Evolutionary conservation across 2,888 invertebrate species (phyloP), one percentile per base, ranked within the genome.

Genomic region (Macropis europaea): DNA sequence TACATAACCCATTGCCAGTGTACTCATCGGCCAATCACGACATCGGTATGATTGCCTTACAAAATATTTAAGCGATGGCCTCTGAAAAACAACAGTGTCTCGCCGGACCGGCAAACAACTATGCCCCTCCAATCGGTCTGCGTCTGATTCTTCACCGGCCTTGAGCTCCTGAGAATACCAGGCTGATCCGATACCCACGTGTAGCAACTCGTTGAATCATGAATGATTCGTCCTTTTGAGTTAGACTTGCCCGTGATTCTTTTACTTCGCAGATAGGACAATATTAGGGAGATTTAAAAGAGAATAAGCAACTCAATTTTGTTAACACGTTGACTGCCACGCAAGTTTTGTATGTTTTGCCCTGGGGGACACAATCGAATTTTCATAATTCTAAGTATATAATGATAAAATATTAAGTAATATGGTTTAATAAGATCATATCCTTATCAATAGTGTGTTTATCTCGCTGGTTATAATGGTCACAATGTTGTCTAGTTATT

Each of bases 1-100:
- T 86, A 77, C 82, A 84, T 85, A 85, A 87, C 83, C 85, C 84
- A 86, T 87, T 85, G 84, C 82, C 81, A 82, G 82, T 79, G 72
- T 85, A 71, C 76, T 79, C 86, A 81, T 82, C 79, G 76, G 63
- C 83, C 85, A 86, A 85, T 87, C 86, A 77, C 79, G 70, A 76
- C 81, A 77, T 48, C 77, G 63, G 52, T 75, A 53, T 70, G 69
- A 73, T 76, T 78, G 73, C 76, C 78, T 78, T 76, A 81, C 79
- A 79, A 83, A 84, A 86, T 81, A 82, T 82, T 85, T 84, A 78
- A 82, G 57, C 62, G 63, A 71, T 71, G 68, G 71, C 73, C 77
- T 76, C 76, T 76, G 75, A 72, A 79, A 82, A 82, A 79, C 79
- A 79, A 79, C 59, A 42, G 60, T 52, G 30, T 38, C 54, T 53